A percentile compares a stretch with the other conserved stretches of the same genome.
phyloP scores from a whole-genome alignment of 2,797 vertebrate species.

The Acrossocheilus fasciatus region DNA sequence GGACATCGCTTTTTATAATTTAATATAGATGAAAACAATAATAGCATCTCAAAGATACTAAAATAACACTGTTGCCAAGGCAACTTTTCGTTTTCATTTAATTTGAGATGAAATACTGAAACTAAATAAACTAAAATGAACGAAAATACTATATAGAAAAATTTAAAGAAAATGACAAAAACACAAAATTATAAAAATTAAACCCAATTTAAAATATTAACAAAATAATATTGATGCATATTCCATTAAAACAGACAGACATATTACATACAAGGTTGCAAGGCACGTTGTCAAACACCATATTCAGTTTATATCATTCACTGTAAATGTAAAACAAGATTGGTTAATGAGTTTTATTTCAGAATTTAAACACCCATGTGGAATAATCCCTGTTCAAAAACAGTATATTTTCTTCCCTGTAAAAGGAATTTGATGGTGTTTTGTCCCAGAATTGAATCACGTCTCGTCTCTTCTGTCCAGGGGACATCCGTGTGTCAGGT shows the following conservation, averaged over 20 bases:
- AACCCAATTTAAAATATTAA: neutral
- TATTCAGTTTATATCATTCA: neutral
- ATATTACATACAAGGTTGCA: neutral
- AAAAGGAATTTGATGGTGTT: neutral
- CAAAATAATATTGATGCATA: neutral
- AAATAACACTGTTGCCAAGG: neutral
- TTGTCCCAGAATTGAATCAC: neutral
- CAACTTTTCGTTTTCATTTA: too few species aligned
- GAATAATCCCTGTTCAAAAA: neutral
- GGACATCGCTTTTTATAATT: neutral
- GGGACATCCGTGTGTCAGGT: conserved; percentile 97
- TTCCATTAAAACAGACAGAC: neutral
- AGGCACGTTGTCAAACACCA: neutral
- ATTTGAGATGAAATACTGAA: neutral
- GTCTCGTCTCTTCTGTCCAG: conserved; percentile 69
- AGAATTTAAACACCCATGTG: neutral
- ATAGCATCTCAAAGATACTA: neutral
- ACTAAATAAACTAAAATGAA: neutral
- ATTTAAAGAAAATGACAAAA: too few species aligned
- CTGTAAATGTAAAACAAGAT: neutral
- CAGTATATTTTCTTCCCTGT: neutral
- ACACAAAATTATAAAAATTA: neutral
- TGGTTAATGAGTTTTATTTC: neutral
- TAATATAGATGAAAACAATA: neutral
- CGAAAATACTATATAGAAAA: neutral